Base-by-base conservation (phyloP, 2,888 invertebrate genomes). In the Orthosia incerta region DNA sequence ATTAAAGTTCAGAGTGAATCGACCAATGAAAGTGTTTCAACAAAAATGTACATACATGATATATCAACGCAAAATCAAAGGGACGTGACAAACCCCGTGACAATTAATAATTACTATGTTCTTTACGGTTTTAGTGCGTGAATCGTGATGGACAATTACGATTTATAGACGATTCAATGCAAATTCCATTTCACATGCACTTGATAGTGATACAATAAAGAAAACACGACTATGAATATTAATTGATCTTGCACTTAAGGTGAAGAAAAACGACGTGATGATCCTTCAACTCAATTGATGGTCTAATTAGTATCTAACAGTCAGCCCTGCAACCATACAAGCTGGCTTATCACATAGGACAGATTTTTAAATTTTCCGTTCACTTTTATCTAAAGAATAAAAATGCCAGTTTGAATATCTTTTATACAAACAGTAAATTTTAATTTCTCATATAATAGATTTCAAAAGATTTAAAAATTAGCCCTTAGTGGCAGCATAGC, bases 121-220 rank as follows among this genome's bases (percentile, higher is more conserved):
- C 16, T 48, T 20, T 26, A 4, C 13, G 26, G 20, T 39, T 57
- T 31, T 15, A 45, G 55, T 46, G 12, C 51, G 5, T 23, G 39
- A 55, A 56, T 65, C 48, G 48, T 39, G 31, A 46, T 55, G 48
- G 16, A 23, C 23, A 55, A 48, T 55, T 48, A 48, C 55, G 16
- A 75, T 39, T 53, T 31, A 72, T 39, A 16, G 5, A 55, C 64
- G 23, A 48, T 64, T 75, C n/a, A 75, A 55, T 56, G 55, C 13
- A 55, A 64, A 75, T 73, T 26, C 26, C 4, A 26, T 55, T 71
- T 48, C 23, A n/a, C 46, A 74, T 63, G 74, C 63, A 18, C n/a
- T 48, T 16, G 1, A 39, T 75, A 12, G 4, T 9, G 48, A 12
- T 39, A 26, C n/a, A 23, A 39, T 39, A 18, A 55, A 51, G 2